These are phyloP conservation scores for Rachycentron canadum DNA, from an alignment of 2,797 vertebrate genomes.

Conservation along the genomic window DNA sequence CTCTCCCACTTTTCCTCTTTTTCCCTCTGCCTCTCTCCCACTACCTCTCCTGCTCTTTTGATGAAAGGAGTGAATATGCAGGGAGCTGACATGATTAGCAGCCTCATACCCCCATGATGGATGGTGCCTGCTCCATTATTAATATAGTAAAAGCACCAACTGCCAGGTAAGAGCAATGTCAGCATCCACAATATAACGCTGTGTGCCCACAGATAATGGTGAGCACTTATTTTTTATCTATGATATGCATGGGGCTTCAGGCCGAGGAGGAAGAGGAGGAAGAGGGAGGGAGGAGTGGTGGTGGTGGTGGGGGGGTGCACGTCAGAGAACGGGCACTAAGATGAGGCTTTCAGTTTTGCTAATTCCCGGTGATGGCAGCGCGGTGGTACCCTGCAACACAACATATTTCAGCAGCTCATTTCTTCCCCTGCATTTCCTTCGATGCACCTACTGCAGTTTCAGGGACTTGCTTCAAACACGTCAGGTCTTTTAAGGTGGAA, in stretches of 20 bases:
- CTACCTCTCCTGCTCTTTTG: constrained; percentile 50
- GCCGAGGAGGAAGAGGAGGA: constrained; percentile 19
- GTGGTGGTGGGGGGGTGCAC: background rate
- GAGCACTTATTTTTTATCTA: constrained; percentile 80
- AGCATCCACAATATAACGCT: constrained; percentile 84
- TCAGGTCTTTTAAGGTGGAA: background rate
- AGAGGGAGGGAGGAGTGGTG: background rate
- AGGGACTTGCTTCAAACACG: background rate
- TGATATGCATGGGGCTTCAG: constrained; percentile 70
- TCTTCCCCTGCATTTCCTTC: background rate
- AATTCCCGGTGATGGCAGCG: constrained; percentile 15
- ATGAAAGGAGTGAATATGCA: constrained; percentile 81
- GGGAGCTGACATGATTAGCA: constrained; percentile 85
- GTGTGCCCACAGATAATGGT: constrained; percentile 78
- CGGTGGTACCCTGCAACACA: background rate
- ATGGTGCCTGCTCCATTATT: constrained; percentile 87
- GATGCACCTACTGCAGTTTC: background rate
- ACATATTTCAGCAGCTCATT: constrained; percentile 12
- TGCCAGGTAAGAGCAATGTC: constrained; percentile 87
- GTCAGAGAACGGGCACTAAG: constrained; percentile 2
- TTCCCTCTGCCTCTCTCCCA: constrained; percentile 9
- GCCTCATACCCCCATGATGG: constrained; percentile 81
- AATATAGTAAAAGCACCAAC: constrained; percentile 85
- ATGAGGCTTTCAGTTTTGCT: constrained; percentile 28
- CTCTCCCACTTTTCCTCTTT: constrained; percentile 8